phyloP scores from a whole-genome alignment of 1,140 invertebrate species.

The Drosophila prosaltans region DNA sequence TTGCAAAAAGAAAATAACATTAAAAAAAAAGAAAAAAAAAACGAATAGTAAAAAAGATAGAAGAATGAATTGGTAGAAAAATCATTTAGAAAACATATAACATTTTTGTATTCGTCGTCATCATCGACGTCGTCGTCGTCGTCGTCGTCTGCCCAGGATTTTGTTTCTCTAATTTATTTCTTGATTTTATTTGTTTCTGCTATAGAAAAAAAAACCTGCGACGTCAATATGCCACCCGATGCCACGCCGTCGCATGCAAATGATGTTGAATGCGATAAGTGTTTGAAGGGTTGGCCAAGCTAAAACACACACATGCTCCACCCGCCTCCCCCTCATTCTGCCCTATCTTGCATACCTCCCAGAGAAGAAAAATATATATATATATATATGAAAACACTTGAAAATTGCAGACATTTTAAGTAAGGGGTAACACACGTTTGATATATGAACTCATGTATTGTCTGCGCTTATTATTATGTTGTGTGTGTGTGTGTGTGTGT shows the following conservation, averaged over 20 bases:
- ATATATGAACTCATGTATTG: slow-evolving; percentile 80
- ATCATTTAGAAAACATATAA: slow-evolving; percentile 11
- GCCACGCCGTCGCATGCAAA: slow-evolving; percentile 60
- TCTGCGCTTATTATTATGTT: slow-evolving; percentile 63
- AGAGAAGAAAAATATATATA: not conserved
- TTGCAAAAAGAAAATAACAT: slow-evolving; percentile 65
- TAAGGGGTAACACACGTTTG: slow-evolving; percentile 46
- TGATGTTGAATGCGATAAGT: slow-evolving; percentile 80
- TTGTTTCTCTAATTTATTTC: slow-evolving; percentile 79
- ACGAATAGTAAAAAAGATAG: not conserved
- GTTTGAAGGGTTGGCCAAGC: slow-evolving; percentile 66
- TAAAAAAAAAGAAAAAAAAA: not conserved
- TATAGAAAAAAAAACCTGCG: slow-evolving; percentile 44
- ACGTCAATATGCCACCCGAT: not conserved
- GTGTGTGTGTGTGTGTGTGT: not conserved
- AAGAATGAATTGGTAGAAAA: not conserved
- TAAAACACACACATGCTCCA: not conserved
- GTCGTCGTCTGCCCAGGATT: slow-evolving; percentile 13
- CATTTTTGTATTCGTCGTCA: slow-evolving; percentile 1
- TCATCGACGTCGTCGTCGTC: not conserved
- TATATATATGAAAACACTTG: slow-evolving; percentile 53
- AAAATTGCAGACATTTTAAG: slow-evolving; percentile 66
- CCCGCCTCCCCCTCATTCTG: too few species aligned
- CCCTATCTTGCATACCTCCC: not conserved
- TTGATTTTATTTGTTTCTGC: slow-evolving; percentile 76